Base-by-base conservation (phyloP, 1,140 invertebrate species). In the Whitmania pigra region DNA sequence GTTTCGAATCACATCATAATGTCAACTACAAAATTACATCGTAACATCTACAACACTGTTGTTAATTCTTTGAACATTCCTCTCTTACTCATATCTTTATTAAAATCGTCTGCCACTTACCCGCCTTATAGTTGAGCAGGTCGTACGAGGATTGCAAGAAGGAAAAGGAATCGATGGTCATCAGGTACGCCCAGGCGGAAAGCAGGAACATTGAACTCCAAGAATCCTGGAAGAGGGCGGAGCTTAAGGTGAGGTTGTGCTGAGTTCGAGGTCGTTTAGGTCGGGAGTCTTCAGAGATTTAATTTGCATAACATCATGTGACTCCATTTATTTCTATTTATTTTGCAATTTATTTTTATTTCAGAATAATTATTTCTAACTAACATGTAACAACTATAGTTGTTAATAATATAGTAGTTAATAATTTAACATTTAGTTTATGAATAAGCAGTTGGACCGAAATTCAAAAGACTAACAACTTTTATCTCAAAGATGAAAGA, bases 161-260 rank as follows among this genome's bases (percentile, higher is more conserved):
- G 29, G 57, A 63, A 18, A 63, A 63, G 18, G 57, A 63, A 7
- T 63, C 57, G 57, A 63, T 63, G 57, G 57, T 63, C 22, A 63
- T 63, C 22, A 63, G 57, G 57, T 63, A 63, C 29, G 57, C 57
- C 22, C 57, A 63, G 29, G 57, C 57, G 3, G 57, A 63, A 15
- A 63, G 57, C 29, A 63, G 29, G 57, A 63, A 63, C 57, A 63
- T 63, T 31, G 57, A 63, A 63, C 57, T 63, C 22, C 57, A 63
- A 15, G 57, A 63, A 15, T 11, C 29, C 6, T 63, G 57, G 22
- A 63, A 31, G 57, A 63, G 29, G 29, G 57, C 57, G 2, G 57
- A 63, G 57, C 29, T 4, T 7, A 63, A 63, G 57, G 57, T 63
- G 9, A 20, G 57, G 22, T 63, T 7, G 57, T 63, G 11, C 15